Evolutionary conservation across 2,113 vertebrate species (phyloP), one percentile per base, ranked within the genome.

Genomic region (Siphamia tubifer): DNA sequence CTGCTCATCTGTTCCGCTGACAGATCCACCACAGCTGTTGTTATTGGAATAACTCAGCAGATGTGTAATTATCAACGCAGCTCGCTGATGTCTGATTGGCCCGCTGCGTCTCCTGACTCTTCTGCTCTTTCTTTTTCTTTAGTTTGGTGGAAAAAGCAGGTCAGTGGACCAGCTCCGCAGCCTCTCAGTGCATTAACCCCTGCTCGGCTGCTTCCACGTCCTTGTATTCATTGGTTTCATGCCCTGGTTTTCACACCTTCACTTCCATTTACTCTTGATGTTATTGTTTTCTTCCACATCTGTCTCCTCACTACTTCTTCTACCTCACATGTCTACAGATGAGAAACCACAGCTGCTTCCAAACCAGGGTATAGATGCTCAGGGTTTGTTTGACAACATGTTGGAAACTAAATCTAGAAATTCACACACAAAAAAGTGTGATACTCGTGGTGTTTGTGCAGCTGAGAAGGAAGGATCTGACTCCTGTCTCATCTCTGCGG

Each of bases 61-160:
- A 77, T 63, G 58, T 52, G 28, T 49, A 19, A 62, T 69, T 62
- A 62, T 34, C 4, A 31, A 39, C 34, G 15, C 15, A n/a, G 39
- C 67, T 63, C 40, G 11, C 43, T 34, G 17, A 58, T 52, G 56
- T 36, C 77, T 69, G 74, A 63, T 73, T 79, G 86, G 82, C 4
- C 31, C 53, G 39, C 64, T 67, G 40, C 42, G 8, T 81, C 79
- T 82, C 70, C 74, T 77, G 83, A 82, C 61, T 79, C 24, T 35
- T 77, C 60, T 49, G n/a, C n/a, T 67, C 58, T 17, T 28, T 25
- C 6, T 67, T 79, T 55, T 52, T 36, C 52, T 70, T 36, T 75
- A 58, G 62, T 66, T 79, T 58, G 65, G 60, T 21, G 64, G 52
- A 30, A 35, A 83, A 86, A 89, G 48, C 74, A 71, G 85, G 87